Conservation (phyloP, 92 coral and sea anemone genomes). For the Metridium senile region DNA sequence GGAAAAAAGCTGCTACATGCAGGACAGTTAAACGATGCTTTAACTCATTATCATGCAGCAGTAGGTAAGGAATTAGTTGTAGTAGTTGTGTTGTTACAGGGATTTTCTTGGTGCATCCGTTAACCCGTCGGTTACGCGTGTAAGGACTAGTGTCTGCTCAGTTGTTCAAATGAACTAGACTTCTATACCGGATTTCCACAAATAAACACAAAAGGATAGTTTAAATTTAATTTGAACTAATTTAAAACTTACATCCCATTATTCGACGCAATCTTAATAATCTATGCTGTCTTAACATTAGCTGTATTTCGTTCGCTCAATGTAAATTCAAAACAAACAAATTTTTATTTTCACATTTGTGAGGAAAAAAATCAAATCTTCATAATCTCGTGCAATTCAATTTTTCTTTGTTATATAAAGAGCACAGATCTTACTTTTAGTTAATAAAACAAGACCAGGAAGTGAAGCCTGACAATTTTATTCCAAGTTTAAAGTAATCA, state of each 20-base stretch:
- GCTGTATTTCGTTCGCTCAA: too few species aligned
- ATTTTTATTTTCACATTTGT: too few species aligned
- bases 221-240: background rate
- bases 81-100: background rate
- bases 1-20: constrained; percentile 84
- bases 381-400: too few species aligned
- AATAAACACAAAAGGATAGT: background rate
- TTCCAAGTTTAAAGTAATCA: too few species aligned
- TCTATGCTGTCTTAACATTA: too few species aligned
- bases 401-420: too few species aligned
- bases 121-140: background rate
- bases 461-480: too few species aligned
- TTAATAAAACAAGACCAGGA: too few species aligned
- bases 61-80: constrained; percentile 67
- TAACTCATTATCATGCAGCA: constrained; percentile 95
- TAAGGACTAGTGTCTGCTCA: background rate
- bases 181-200: background rate
- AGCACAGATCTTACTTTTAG: too few species aligned
- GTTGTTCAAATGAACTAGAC: constrained; percentile 3
- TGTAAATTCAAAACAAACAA: too few species aligned
- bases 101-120: background rate
- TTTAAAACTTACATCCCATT: background rate
- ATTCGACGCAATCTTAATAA: background rate
- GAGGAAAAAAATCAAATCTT: too few species aligned
- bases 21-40: constrained; percentile 95